A percentile compares a stretch with the other conserved stretches of the same genome.
These are phyloP conservation scores for Dermolepida albohirtum DNA, from an alignment of 2,888 invertebrate genomes.

Conservation along the genomic window DNA sequence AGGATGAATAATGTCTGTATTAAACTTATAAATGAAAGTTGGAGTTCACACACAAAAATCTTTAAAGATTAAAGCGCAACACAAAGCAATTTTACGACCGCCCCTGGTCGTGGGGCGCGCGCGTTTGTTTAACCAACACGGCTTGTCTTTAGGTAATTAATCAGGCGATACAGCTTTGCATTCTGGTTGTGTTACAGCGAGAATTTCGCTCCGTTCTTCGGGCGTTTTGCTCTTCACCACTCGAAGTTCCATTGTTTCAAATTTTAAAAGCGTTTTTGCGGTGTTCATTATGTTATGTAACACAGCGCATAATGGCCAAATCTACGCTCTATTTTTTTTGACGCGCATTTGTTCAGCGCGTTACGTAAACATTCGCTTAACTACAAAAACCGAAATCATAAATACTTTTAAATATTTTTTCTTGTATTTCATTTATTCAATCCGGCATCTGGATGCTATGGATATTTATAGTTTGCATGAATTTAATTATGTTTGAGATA, in stretches of 20 bases:
- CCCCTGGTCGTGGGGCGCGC: not conserved
- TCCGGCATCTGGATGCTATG: too few species aligned
- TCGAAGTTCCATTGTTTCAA: slow-evolving; percentile 2
- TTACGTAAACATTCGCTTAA: too few species aligned
- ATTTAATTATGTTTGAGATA: too few species aligned
- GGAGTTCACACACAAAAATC: too few species aligned
- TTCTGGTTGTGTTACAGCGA: slow-evolving; percentile 18
- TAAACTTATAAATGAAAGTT: slow-evolving; percentile 6
- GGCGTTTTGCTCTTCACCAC: not conserved
- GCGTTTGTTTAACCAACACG: not conserved
- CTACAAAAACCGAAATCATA: too few species aligned
- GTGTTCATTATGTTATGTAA: slow-evolving; percentile 2
- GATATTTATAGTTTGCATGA: too few species aligned
- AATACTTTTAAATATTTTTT: too few species aligned
- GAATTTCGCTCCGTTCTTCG: slow-evolving; percentile 11
- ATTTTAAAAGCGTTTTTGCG: slow-evolving; percentile 23
- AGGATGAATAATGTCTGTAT: slow-evolving; percentile 8
- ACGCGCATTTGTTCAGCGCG: too few species aligned
- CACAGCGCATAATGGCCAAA: too few species aligned
- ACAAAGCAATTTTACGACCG: slow-evolving; percentile 13
- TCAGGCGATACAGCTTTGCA: slow-evolving; percentile 8
- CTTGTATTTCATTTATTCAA: too few species aligned
- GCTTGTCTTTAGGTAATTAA: slow-evolving; percentile 10
- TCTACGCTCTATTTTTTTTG: too few species aligned
- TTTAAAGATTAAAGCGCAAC: not conserved